phyloP scores from a whole-genome alignment of 2,797 vertebrate species.

The Neosalanx taihuensis region DNA sequence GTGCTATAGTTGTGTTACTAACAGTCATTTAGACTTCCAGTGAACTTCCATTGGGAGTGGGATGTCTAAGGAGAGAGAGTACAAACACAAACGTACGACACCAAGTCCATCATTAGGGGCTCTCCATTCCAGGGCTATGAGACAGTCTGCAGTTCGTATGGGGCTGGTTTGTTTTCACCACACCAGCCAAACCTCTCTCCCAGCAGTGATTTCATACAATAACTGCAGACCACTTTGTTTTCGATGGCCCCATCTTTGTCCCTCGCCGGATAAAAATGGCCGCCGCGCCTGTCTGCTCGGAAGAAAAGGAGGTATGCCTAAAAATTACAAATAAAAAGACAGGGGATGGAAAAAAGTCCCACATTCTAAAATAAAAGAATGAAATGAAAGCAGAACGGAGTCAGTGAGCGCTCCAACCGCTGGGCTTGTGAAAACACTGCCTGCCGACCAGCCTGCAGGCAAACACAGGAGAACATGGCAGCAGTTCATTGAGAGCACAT shows the following conservation, averaged over 20 bases:
- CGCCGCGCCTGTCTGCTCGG: slow-evolving; percentile 60
- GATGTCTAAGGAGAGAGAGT: background rate
- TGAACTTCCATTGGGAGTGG: no score
- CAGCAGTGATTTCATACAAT: slow-evolving; percentile 53
- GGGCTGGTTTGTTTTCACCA: slow-evolving; percentile 41
- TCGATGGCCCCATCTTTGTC: slow-evolving; percentile 66
- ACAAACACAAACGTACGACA: slow-evolving; percentile 8
- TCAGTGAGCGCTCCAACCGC: slow-evolving; percentile 59
- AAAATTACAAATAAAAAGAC: slow-evolving; percentile 13
- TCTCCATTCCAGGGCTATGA: slow-evolving; percentile 12
- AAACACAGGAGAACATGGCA: slow-evolving; percentile 51
- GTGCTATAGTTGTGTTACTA: no score
- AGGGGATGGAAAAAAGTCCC: slow-evolving; percentile 20
- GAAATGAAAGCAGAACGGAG: slow-evolving; percentile 54
- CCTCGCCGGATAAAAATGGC: slow-evolving; percentile 77
- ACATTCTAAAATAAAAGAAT: slow-evolving; percentile 15
- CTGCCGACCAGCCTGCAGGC: slow-evolving; percentile 8
- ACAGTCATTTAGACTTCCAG: no score
- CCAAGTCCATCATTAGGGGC: slow-evolving; percentile 7
- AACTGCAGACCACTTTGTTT: slow-evolving; percentile 54
- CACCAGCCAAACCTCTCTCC: slow-evolving; percentile 38
- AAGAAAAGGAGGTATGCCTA: slow-evolving; percentile 14
- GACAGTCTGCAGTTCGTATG: slow-evolving; percentile 26
- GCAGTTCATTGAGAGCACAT: slow-evolving; percentile 66
- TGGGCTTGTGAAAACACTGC: slow-evolving; percentile 57